Evolutionary conservation across 2,888 invertebrate genomes (phyloP).

Genomic region (Ametastegia equiseti): DNA sequence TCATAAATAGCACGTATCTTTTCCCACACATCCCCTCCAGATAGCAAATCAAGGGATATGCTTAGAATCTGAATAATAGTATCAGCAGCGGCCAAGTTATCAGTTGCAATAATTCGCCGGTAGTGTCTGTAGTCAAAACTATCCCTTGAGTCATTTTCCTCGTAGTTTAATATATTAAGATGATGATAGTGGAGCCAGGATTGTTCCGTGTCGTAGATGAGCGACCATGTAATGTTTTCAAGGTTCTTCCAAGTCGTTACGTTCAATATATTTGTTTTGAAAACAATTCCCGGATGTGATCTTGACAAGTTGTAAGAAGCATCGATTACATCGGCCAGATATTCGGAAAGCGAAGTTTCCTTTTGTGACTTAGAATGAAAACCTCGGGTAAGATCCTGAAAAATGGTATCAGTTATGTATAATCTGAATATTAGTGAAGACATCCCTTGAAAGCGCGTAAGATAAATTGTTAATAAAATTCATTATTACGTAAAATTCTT

Average conservation of each 20-base stretch:
- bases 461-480: background rate
- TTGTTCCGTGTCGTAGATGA: constrained; percentile 58
- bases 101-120: constrained; percentile 74
- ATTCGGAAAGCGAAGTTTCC: constrained; percentile 57
- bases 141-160: background rate
- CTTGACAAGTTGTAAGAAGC: constrained; percentile 53
- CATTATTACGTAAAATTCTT: constrained; percentile 60
- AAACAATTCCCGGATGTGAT: constrained; percentile 47
- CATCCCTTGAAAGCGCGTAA: background rate
- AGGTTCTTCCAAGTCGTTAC: constrained; percentile 63
- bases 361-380: constrained; percentile 47
- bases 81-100: constrained; percentile 72
- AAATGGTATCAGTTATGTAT: background rate
- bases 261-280: constrained; percentile 65
- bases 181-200: constrained; percentile 61
- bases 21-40: constrained; percentile 69
- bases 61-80: constrained; percentile 62
- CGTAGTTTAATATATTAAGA: background rate
- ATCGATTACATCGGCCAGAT: constrained; percentile 60
- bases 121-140: constrained; percentile 63
- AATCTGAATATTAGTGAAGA: background rate
- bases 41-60: constrained; percentile 57
- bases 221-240: constrained; percentile 60
- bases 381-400: constrained; percentile 55
- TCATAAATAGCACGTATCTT: constrained; percentile 64